Percentiles rank a stretch among this genome's conserved stretches.
Evolutionary conservation across 2,797 vertebrate genomes (phyloP).

Genomic region (Hoplostethus atlanticus): DNA sequence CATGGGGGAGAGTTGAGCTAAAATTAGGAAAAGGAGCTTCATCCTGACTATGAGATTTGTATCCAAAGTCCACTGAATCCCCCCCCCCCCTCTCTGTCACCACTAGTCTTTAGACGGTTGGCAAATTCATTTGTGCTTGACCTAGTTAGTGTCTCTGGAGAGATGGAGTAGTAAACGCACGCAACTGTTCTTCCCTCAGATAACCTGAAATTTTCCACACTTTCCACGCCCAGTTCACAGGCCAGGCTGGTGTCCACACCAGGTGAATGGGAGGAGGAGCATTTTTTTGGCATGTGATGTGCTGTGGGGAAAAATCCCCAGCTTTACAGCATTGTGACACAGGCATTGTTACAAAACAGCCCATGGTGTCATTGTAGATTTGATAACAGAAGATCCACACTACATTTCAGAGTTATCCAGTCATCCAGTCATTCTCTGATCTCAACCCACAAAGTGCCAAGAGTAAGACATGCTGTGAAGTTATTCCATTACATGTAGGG

Average conservation of each 20-base stretch:
- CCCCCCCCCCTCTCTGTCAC: slow-evolving; percentile 38
- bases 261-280: slow-evolving; percentile 28
- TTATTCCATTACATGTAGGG: background rate
- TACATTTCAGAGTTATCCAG: background rate
- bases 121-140: slow-evolving; percentile 79
- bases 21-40: slow-evolving; percentile 66
- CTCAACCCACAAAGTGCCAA: background rate
- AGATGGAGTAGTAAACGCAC: slow-evolving; percentile 73
- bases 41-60: slow-evolving; percentile 64
- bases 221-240: slow-evolving; percentile 44
- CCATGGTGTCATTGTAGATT: slow-evolving; percentile 8
- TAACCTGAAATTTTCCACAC: slow-evolving; percentile 79
- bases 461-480: background rate
- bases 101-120: slow-evolving; percentile 67
- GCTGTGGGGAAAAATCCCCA: slow-evolving; percentile 10
- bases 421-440: too few species aligned
- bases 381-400: slow-evolving; percentile 21
- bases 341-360: background rate
- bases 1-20: slow-evolving; percentile 56
- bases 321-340: slow-evolving; percentile 22
- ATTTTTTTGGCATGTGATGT: slow-evolving; percentile 27
- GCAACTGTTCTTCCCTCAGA: slow-evolving; percentile 55
- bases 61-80: slow-evolving; percentile 51
- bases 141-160: slow-evolving; percentile 79
- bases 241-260: slow-evolving; percentile 12